These are phyloP conservation scores for Rutilus rutilus DNA, from an alignment of 2,113 vertebrate species.

Conservation along the genomic window DNA sequence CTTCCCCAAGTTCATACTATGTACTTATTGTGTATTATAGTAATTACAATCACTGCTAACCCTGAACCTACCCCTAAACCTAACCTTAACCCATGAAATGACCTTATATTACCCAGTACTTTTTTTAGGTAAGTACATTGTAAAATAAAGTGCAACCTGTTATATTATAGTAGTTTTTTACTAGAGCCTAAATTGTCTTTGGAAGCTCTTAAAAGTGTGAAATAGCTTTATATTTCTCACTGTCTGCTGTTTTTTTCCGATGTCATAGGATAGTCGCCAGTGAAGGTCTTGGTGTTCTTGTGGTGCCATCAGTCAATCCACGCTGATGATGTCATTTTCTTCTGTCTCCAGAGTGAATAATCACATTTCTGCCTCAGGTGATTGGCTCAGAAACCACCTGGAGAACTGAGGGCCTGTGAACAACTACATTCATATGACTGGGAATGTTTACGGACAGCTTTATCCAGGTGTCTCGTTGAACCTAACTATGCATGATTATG, in stretches of 20 bases:
- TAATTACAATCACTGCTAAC: too few relatives aligned
- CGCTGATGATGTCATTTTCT: neutral
- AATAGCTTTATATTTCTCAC: neutral
- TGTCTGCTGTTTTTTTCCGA: neutral
- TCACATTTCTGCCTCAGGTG: neutral
- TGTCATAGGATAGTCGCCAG: neutral
- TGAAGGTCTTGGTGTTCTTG: neutral
- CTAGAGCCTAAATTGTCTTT: neutral
- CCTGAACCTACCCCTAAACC: too few relatives aligned
- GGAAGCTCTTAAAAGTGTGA: neutral
- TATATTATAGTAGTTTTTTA: neutral
- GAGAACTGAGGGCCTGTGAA: neutral
- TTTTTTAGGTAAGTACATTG: too few relatives aligned
- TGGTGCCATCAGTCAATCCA: constrained; percentile 10
- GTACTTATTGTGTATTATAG: too few relatives aligned
- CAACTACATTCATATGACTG: neutral
- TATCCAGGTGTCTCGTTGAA: neutral
- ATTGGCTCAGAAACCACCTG: neutral
- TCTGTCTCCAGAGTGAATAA: neutral
- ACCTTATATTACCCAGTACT: too few relatives aligned
- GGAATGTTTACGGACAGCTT: neutral
- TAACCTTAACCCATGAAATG: too few relatives aligned
- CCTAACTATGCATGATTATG: neutral
- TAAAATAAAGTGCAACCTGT: too few relatives aligned
- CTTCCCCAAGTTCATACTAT: too few relatives aligned